Evolutionary conservation across 2,888 invertebrate species (phyloP).

Genomic region (Campoplex capitator): DNA sequence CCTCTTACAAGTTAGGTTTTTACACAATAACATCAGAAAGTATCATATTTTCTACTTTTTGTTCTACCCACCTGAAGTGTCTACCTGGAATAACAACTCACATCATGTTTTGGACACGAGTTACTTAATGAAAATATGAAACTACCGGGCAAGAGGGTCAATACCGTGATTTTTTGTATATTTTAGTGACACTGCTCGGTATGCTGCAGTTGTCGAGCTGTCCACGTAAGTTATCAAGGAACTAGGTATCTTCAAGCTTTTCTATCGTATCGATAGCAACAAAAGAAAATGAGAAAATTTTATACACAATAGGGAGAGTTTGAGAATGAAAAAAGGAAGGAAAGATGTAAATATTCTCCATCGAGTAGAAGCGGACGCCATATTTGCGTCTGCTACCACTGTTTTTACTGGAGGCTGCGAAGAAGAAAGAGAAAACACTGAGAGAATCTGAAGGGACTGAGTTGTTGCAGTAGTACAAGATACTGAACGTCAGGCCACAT

Average conservation of each 20-base stretch:
- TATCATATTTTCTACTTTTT: constrained; percentile 20
- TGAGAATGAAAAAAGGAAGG: constrained; percentile 36
- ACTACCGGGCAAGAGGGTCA: constrained; percentile 27
- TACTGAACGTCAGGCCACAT: constrained; percentile 55
- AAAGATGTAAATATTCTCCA: constrained; percentile 37
- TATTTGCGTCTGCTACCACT: constrained; percentile 47
- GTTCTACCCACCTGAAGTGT: constrained; percentile 50
- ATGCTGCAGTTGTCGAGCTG: constrained; percentile 8
- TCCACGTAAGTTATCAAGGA: background rate
- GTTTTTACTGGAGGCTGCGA: constrained; percentile 19
- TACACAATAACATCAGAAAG: constrained; percentile 13
- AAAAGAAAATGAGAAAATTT: constrained; percentile 51
- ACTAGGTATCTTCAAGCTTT: constrained; percentile 13
- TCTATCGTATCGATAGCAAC: constrained; percentile 56
- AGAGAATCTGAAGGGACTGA: constrained; percentile 31
- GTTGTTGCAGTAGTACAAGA: constrained; percentile 40
- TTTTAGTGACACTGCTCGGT: background rate
- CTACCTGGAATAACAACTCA: constrained; percentile 62
- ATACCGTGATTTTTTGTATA: constrained; percentile 53
- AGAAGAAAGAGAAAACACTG: constrained; percentile 40
- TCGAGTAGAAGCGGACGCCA: constrained; percentile 32
- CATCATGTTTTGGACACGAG: constrained; percentile 61
- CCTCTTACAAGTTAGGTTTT: background rate
- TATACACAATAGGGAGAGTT: constrained; percentile 20
- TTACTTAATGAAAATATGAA: constrained; percentile 63